Evolutionary conservation across 1,140 invertebrate species (phyloP), one percentile per base, ranked within the genome.

Genomic region (Drosophila orosa): DNA sequence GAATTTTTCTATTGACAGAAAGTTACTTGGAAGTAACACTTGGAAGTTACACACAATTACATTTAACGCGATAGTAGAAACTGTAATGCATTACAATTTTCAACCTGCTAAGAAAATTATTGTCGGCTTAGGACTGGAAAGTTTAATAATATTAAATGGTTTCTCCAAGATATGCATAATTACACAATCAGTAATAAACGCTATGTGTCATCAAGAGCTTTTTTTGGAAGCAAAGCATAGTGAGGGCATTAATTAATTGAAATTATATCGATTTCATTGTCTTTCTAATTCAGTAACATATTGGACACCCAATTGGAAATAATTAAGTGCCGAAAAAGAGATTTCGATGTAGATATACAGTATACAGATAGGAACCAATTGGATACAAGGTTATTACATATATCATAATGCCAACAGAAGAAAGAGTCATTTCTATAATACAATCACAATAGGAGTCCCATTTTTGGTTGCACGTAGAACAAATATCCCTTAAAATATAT

Each of bases 221-320:
- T 52, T 52, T 50, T 52, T 52, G 29, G 12, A 19, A 13, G 5
- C 12, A 19, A 19, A 17, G 47, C 12, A 3, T 22, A 33, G 25
- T 27, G 15, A 3, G 10, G 29, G 7, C 3, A 4, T 52, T 33
- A 0, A 33, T 52, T 33, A 33, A 52, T 33, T 33, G 48, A 52
- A 52, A 33, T 52, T 15, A 22, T 33, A 52, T 33, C 48, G 29
- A 33, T 52, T 33, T 15, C 13, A 31, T 50, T 31, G 17, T 33
- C 17, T 22, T 22, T 31, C 3, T 22, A 15, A 50, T 19, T 31
- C 3, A 5, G 17, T 33, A 9, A 22, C 3, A 22, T 33, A 52
- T 22, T 19, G 27, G 5, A 15, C 48, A 33, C 29, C 27, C 22
- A 50, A 31, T 50, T 31, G n/a, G 25, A 50, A 17, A 29, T 48